phyloP scores from a whole-genome alignment of 2,888 invertebrate species.

The Acronicta leporina region DNA sequence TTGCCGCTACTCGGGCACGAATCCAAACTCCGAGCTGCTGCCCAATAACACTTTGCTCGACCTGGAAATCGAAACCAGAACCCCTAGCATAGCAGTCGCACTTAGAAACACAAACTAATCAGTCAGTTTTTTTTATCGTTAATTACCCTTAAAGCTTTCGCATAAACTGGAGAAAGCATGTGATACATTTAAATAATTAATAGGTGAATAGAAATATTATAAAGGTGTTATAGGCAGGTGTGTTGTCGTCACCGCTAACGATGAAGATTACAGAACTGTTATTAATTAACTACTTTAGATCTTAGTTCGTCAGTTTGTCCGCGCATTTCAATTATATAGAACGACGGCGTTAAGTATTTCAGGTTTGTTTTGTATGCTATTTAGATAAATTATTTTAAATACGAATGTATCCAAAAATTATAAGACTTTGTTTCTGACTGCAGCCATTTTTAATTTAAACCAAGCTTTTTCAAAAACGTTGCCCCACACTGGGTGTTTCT shows the following conservation, averaged over 20 bases:
- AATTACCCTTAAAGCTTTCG: neutral
- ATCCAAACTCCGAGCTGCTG: too few relatives aligned
- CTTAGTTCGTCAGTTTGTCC: conserved; percentile 34
- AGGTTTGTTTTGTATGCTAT: conserved; percentile 3
- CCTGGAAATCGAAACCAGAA: too few relatives aligned
- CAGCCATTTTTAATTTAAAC: too few relatives aligned
- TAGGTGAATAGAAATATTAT: conserved; percentile 22
- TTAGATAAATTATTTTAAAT: too few relatives aligned
- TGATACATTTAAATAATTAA: conserved; percentile 3
- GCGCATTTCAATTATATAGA: conserved; percentile 45
- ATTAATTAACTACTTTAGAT: conserved; percentile 51
- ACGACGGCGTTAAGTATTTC: conserved; percentile 22
- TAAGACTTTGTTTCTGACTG: too few relatives aligned
- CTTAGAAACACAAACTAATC: too few relatives aligned
- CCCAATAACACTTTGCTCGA: too few relatives aligned
- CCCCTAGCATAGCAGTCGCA: too few relatives aligned
- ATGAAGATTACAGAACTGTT: conserved; percentile 27
- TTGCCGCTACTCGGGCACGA: too few relatives aligned
- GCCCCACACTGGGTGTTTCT: too few relatives aligned
- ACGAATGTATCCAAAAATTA: too few relatives aligned
- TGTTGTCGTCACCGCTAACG: conserved; percentile 36
- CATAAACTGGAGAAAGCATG: conserved; percentile 13
- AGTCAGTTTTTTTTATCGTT: neutral
- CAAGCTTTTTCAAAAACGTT: too few relatives aligned
- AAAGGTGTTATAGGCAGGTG: conserved; percentile 42